phyloP scores from a whole-genome alignment of 2,888 invertebrate genomes.

The Epirrhoe alternata region DNA sequence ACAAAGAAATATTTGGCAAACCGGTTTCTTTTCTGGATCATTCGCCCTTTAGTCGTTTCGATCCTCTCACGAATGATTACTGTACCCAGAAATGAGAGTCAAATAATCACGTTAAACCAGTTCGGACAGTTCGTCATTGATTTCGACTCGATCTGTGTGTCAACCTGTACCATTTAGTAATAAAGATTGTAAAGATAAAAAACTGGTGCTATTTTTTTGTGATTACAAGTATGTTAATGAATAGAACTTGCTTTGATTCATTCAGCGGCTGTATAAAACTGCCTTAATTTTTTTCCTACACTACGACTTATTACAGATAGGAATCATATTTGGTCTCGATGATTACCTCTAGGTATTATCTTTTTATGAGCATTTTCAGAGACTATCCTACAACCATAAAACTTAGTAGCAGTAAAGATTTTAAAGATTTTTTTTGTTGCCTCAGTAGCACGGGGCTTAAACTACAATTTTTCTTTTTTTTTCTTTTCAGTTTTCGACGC shows the following conservation, averaged over 20 bases:
- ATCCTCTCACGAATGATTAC: slow-evolving; percentile 5
- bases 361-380: background rate
- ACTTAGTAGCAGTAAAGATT: too few relatives aligned
- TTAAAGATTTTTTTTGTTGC: slow-evolving; percentile 9
- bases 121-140: slow-evolving; percentile 41
- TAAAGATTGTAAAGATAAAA: slow-evolving; percentile 24
- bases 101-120: slow-evolving; percentile 41
- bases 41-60: slow-evolving; percentile 1
- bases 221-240: background rate
- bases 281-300: background rate
- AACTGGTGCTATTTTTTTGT: slow-evolving; percentile 1
- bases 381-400: too few relatives aligned
- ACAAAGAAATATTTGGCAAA: slow-evolving; percentile 5
- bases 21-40: slow-evolving; percentile 8
- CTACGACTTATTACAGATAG: background rate
- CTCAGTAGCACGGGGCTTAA: slow-evolving; percentile 45
- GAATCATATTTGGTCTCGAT: too few relatives aligned
- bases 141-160: slow-evolving; percentile 41
- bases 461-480: slow-evolving; percentile 78
- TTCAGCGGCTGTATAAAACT: background rate
- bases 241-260: background rate
- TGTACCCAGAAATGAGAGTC: slow-evolving; percentile 35
- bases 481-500: slow-evolving; percentile 82
- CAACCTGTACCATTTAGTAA: slow-evolving; percentile 10
- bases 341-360: too few relatives aligned